phyloP scores from a whole-genome alignment of 2,797 vertebrate species.

The Trachops cirrhosus region DNA sequence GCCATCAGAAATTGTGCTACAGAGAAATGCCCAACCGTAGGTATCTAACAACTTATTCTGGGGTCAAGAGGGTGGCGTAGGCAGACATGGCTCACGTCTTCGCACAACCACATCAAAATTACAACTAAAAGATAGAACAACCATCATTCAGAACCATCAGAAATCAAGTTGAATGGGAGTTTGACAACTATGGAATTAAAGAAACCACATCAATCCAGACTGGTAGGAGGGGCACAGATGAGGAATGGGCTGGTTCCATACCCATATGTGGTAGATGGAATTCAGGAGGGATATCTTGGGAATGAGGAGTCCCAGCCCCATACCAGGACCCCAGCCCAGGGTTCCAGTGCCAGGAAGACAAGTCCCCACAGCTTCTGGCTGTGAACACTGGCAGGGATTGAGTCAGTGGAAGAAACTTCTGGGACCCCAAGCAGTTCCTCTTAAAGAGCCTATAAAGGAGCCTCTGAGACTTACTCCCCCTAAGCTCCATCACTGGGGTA shows the following conservation, averaged over 20 bases:
- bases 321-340: not conserved
- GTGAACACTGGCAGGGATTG: not conserved
- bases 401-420: not conserved
- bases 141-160: not conserved
- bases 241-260: not conserved
- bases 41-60: constrained; percentile 66
- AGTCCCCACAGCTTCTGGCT: not conserved
- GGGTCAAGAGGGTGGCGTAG: not conserved
- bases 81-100: not conserved
- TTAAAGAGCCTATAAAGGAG: not conserved
- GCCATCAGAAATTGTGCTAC: not conserved
- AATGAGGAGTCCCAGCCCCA: not conserved
- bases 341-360: not conserved
- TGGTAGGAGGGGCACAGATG: not conserved
- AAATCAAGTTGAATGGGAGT: not conserved
- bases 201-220: not conserved
- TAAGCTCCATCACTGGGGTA: not conserved
- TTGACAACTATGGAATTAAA: not conserved
- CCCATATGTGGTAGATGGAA: not conserved
- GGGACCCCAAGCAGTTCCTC: not conserved
- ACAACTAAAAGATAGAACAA: not conserved
- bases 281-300: not conserved
- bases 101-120: not conserved
- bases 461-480: not conserved
- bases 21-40: not conserved